Conservation (phyloP, 1,140 invertebrate species). For the Aphaenogaster floridana region DNA sequence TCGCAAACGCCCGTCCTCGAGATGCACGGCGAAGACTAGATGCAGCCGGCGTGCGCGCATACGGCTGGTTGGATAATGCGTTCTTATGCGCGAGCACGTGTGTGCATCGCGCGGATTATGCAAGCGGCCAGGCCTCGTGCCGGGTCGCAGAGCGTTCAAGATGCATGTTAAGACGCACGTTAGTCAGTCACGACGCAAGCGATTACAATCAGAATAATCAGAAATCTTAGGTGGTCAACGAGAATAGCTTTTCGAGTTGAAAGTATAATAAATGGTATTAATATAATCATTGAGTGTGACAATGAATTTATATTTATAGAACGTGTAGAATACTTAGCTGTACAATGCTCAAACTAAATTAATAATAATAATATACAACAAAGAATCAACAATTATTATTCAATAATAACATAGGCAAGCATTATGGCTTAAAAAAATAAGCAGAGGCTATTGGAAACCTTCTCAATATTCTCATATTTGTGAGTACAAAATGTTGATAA, state of each 20-base stretch:
- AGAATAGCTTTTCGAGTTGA: background rate
- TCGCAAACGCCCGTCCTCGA: conserved; percentile 18
- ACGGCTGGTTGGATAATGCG: conserved; percentile 28
- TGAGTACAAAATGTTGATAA: too few relatives aligned
- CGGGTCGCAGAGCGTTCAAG: conserved; percentile 33
- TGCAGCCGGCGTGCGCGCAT: conserved; percentile 16
- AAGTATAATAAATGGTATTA: background rate
- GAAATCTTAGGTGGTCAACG: background rate
- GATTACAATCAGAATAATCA: conserved; percentile 36
- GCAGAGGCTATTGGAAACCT: too few relatives aligned
- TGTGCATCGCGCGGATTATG: conserved; percentile 35
- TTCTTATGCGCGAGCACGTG: conserved; percentile 53
- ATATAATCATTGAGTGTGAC: background rate
- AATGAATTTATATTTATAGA: background rate
- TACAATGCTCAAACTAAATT: background rate
- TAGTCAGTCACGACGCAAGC: conserved; percentile 31
- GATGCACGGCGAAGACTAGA: conserved; percentile 21
- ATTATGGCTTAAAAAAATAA: too few relatives aligned
- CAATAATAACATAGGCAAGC: background rate
- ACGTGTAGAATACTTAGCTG: background rate
- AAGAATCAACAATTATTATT: background rate
- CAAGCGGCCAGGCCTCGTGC: conserved; percentile 33
- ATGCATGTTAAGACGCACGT: conserved; percentile 18
- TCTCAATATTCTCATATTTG: too few relatives aligned
- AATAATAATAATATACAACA: background rate